Base-by-base conservation (phyloP, 2,888 invertebrate species). In the Acronicta psi region DNA sequence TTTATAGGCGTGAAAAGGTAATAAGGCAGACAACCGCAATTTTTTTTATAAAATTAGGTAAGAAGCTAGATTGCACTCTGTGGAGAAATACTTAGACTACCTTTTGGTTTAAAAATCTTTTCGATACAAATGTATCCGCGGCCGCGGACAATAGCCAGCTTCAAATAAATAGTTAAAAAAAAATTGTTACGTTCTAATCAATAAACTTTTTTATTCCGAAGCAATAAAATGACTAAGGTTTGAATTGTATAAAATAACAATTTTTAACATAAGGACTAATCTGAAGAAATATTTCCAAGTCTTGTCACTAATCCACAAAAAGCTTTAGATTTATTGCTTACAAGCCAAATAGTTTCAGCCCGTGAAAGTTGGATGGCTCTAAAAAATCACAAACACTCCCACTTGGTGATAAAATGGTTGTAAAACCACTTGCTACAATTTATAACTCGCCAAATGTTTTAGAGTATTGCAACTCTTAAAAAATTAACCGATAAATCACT, bases 371-470 rank as follows among this genome's bases (percentile, higher is more conserved):
- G 43, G 20, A 59, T 55, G 29, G 47, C 42, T 50, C 54, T 45
- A 69, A 68, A 67, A 67, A 68, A 64, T 43, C 44, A 55, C 59
- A 55, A 69, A 52, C 51, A 59, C 54, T 59, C 64, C 25, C 17
- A 36, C 54, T 49, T 52, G 55, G 47, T 59, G 55, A 64, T 68
- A 68, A 69, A 68, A 69, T 4, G 37, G 18, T 25, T 64, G 52
- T 69, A 40, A 68, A 68, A 64, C 54, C 59, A 69, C 69, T 68
- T 45, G 17, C 11, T n/a, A 25, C 38, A 31, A 68, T 68, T 69
- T 69, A 68, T 69, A 47, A 31, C 47, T 51, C 25, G 47, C 17
- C 69, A 64, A 65, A 59, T 55, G 59, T 55, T 64, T 54, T 17
- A 40, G 7, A 20, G 18, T 40, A 10, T 40, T 40, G 17, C 40